Conservation (phyloP, 2,797 vertebrate species). For the Cyclura pinguis region DNA sequence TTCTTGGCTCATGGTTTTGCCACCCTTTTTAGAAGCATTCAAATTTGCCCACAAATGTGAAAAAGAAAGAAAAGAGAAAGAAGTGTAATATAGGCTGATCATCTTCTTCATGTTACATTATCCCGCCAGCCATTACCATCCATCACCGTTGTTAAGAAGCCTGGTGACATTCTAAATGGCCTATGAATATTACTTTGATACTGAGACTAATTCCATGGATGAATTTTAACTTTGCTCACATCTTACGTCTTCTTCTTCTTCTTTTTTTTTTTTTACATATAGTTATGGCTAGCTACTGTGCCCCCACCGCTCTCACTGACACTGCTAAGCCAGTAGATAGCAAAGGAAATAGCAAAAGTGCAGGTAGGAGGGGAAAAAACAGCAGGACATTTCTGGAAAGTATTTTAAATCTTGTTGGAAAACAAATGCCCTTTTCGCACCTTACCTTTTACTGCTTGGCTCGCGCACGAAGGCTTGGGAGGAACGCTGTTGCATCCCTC, state of each 20-base stretch:
- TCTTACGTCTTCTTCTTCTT: neutral
- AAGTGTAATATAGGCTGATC: constrained; percentile 25
- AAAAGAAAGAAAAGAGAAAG: constrained; percentile 26
- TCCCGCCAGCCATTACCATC: constrained; percentile 54
- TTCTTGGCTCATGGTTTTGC: neutral
- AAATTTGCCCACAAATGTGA: constrained; percentile 49
- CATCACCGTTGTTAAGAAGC: constrained; percentile 61
- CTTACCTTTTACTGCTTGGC: no score
- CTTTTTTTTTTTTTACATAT: neutral
- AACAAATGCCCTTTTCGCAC: no score
- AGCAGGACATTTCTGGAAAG: constrained; percentile 37
- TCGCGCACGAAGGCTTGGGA: no score
- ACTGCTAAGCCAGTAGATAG: constrained; percentile 29
- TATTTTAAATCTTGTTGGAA: constrained; percentile 55
- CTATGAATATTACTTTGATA: constrained; percentile 71
- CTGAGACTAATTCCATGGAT: constrained; percentile 58
- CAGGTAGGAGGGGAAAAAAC: constrained; percentile 9
- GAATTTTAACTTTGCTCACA: constrained; percentile 57
- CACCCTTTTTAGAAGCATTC: constrained; percentile 20
- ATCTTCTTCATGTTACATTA: constrained; percentile 55
- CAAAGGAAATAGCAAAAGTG: constrained; percentile 56
- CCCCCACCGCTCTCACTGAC: neutral
- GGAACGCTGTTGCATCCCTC: no score
- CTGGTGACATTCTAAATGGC: constrained; percentile 59
- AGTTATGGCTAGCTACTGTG: neutral